phyloP scores from a whole-genome alignment of 2,113 vertebrate species.

The Cricetomys ansorgei region DNA sequence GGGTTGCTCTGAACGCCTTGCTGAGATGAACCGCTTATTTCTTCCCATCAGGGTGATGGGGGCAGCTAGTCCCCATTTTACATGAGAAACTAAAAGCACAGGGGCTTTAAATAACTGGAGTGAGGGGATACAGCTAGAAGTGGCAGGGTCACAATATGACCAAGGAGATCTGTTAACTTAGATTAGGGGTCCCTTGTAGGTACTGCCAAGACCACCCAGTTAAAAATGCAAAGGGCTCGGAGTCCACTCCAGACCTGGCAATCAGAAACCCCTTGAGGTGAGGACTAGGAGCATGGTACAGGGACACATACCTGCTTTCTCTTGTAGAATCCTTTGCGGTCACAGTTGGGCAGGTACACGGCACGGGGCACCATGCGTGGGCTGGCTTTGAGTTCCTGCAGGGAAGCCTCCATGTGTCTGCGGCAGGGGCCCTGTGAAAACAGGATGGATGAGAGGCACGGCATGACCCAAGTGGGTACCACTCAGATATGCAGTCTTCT shows the following conservation, averaged over 20 bases:
- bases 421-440: slow-evolving; percentile 94
- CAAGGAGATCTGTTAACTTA: neutral
- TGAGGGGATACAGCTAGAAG: neutral
- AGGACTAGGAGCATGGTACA: accelerated
- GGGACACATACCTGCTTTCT: slow-evolving; percentile 94
- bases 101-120: neutral
- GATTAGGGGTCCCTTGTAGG: neutral
- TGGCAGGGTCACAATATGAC: neutral
- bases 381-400: slow-evolving; percentile 96
- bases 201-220: neutral
- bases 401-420: slow-evolving; percentile 95
- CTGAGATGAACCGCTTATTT: neutral
- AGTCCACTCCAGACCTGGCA: no score
- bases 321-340: slow-evolving; percentile 99
- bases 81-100: neutral
- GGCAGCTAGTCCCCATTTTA: neutral
- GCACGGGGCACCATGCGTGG: slow-evolving; percentile 93
- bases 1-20: neutral
- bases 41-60: neutral
- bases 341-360: slow-evolving; percentile 98
- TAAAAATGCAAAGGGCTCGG: neutral
- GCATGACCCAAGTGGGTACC: neutral
- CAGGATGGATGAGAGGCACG: neutral
- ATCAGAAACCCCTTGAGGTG: neutral
- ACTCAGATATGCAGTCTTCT: neutral